phyloP scores from a whole-genome alignment of 2,888 invertebrate species.

The Escarpia spicata region DNA sequence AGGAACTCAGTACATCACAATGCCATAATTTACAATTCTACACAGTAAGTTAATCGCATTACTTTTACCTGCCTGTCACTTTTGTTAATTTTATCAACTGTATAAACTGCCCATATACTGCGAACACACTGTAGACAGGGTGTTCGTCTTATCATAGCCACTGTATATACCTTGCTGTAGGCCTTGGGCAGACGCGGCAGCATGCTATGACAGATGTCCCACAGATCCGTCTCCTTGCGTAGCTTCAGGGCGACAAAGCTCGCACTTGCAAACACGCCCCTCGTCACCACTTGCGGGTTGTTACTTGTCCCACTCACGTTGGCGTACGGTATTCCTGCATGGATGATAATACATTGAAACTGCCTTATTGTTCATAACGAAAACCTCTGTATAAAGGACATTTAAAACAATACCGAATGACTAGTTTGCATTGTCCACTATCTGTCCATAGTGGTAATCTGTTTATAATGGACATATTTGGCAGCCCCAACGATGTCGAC shows the following conservation, averaged over 20 bases:
- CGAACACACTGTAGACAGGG: neutral
- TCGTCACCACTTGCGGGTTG: slow-evolving; percentile 51
- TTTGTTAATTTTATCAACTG: no score
- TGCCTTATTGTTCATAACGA: no score
- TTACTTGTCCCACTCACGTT: slow-evolving; percentile 59
- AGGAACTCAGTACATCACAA: no score
- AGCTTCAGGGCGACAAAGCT: slow-evolving; percentile 58
- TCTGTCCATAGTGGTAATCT: no score
- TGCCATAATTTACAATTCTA: no score
- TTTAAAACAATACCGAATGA: no score
- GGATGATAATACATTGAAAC: neutral
- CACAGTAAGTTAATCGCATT: no score
- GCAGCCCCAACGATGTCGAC: no score
- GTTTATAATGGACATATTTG: no score
- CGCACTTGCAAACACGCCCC: slow-evolving; percentile 61
- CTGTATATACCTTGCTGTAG: slow-evolving; percentile 56
- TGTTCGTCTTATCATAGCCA: neutral
- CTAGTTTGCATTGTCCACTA: no score
- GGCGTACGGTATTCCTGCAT: slow-evolving; percentile 44
- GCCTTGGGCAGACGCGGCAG: slow-evolving; percentile 61
- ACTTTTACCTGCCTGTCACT: no score
- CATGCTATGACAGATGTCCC: slow-evolving; percentile 62
- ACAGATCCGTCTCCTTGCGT: slow-evolving; percentile 61
- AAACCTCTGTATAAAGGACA: neutral
- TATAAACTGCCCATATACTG: no score